Base-by-base conservation (phyloP, 1,140 invertebrate species). In the Drosophila kurseongensis region DNA sequence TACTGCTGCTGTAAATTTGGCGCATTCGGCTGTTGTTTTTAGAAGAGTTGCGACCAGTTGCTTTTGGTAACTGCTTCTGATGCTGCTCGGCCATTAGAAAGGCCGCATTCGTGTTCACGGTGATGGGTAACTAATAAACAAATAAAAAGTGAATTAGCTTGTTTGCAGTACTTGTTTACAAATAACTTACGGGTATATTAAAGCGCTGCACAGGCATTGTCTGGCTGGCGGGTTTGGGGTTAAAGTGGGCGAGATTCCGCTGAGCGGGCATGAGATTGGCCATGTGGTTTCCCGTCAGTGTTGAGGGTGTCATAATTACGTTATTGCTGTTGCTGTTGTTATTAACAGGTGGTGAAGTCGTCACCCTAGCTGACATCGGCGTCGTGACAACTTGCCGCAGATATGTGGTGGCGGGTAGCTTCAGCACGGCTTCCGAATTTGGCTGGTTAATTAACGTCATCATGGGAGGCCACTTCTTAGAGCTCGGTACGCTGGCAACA, bases 161-260 rank as follows among this genome's bases (percentile, higher is more conserved):
- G 40, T 10, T 44, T 9, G 41, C 16, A 12, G 12, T 5, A 23
- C 1, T 16, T 5, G 1, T 18, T 36, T 48, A 18, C 32, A 38
- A n/a, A n/a, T n/a, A 4, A 67, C 69, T 84, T 50, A 89, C 84
- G 6, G 80, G 80, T 48, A 89, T 75, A 51, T 84, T 90, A 23
- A 73, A 89, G 4, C 78, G 84, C 35, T 71, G 84, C 18, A 89
- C 47, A 13, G 76, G 27, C n/a, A 68, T 45, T 1, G 61, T 29
- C 2, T 77, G 77, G 6, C 14, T 7, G 6, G 10, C 9, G 10
- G 51, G 9, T 12, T 32, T 88, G 32, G 16, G 27, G 38, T 38
- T 50, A 13, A 65, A 84, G 57, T 7, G 75, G 4, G 61, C 8
- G 7, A 54, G 16, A 36, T 59, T 88, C 5, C 84, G 79, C 27